A percentile compares a stretch with the other conserved stretches of the same genome.
phyloP scores from a whole-genome alignment of 2,797 vertebrate genomes.

The Tenualosa thibaudeaui region DNA sequence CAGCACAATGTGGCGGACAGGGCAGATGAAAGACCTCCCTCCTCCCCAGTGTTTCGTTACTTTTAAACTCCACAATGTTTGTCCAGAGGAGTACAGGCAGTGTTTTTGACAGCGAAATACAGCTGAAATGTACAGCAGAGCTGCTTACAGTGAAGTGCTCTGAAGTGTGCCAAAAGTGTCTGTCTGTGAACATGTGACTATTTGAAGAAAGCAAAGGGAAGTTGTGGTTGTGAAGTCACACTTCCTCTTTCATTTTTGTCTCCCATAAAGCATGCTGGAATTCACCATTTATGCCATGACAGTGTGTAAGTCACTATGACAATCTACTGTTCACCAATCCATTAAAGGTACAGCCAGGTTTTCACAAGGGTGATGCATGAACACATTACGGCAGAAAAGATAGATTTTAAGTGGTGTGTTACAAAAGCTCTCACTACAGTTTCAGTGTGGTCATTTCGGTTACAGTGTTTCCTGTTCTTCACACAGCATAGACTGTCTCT shows the following conservation, averaged over 20 bases:
- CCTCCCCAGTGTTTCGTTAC: not conserved
- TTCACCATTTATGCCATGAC: not conserved
- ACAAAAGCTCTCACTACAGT: not conserved
- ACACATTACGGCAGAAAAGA: not conserved
- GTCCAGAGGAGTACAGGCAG: not conserved
- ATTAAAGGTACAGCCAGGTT: not conserved
- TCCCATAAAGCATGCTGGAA: not conserved
- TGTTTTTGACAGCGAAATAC: not conserved
- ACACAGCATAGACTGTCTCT: not conserved
- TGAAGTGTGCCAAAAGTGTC: not conserved
- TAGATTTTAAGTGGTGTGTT: not conserved
- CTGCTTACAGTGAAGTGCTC: not conserved
- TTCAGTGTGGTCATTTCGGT: not conserved
- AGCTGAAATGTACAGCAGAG: not conserved
- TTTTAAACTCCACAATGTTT: not conserved
- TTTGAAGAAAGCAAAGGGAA: not conserved
- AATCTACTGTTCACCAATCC: not conserved
- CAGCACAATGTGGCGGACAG: not conserved
- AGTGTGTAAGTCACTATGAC: not conserved
- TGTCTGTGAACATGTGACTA: not conserved
- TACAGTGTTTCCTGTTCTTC: not conserved
- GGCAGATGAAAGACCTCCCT: not conserved
- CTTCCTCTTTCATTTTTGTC: slow-evolving; percentile 21
- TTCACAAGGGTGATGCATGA: not conserved
- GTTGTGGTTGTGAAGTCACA: slow-evolving; percentile 2